A percentile compares a stretch with the other conserved stretches of the same genome.
phyloP scores from a whole-genome alignment of 2,888 invertebrate species.

The Mayetiola destructor region DNA sequence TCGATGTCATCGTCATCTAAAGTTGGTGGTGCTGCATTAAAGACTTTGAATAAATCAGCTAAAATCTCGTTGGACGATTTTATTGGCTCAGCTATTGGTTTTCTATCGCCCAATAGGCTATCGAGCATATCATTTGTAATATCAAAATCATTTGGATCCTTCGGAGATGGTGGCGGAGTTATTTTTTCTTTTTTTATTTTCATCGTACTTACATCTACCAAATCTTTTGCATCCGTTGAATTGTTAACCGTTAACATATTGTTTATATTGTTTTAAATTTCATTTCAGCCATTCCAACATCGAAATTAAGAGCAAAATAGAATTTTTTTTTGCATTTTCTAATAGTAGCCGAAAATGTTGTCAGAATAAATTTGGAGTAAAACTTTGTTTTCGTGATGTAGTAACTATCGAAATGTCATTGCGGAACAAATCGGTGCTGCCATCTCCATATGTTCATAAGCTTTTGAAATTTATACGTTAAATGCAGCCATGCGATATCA shows the following conservation, averaged over 20 bases:
- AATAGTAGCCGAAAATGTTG: no score
- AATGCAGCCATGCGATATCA: not conserved
- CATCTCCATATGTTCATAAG: not conserved
- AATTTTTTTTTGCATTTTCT: no score
- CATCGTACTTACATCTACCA: slow-evolving; percentile 1
- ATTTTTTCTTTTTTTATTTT: slow-evolving; percentile 30
- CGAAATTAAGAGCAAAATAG: no score
- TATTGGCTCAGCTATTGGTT: slow-evolving; percentile 29
- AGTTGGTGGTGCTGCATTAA: slow-evolving; percentile 55
- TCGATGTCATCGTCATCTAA: slow-evolving; percentile 31
- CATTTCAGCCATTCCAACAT: no score
- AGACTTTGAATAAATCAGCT: slow-evolving; percentile 64
- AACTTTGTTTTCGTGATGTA: not conserved
- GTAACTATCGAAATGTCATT: not conserved
- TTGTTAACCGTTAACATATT: not conserved
- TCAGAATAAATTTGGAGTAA: not conserved
- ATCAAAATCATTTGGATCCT: not conserved
- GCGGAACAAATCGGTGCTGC: not conserved
- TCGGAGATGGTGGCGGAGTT: slow-evolving; percentile 21
- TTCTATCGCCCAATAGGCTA: slow-evolving; percentile 21
- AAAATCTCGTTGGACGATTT: slow-evolving; percentile 50
- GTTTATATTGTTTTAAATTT: not conserved
- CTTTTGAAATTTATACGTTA: not conserved
- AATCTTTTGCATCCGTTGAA: not conserved
- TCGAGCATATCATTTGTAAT: slow-evolving; percentile 6